Conservation (phyloP, 1,140 invertebrate genomes). For the Cryptotermes secundus region DNA sequence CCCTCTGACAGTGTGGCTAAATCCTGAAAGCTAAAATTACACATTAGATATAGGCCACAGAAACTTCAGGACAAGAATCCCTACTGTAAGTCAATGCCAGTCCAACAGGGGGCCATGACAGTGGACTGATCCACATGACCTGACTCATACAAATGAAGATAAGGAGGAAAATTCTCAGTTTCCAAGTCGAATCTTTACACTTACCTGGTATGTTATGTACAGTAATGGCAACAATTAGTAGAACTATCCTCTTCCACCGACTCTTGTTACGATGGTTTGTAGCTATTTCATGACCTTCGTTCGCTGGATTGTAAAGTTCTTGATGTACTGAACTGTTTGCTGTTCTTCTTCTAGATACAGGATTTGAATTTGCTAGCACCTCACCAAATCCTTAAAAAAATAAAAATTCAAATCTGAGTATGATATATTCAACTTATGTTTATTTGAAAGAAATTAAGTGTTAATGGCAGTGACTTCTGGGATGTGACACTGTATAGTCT, state of each 20-base stretch:
- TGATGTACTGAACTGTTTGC: neutral
- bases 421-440: neutral
- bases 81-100: too few relatives aligned
- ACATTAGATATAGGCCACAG: too few relatives aligned
- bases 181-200: neutral
- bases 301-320: neutral
- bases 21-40: too few relatives aligned
- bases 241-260: conserved; percentile 90
- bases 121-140: too few relatives aligned
- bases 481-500: too few relatives aligned
- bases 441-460: too few relatives aligned
- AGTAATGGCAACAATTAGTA: conserved; percentile 95
- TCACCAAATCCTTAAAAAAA: conserved; percentile 26
- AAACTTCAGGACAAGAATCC: too few relatives aligned
- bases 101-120: too few relatives aligned
- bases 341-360: conserved; percentile 30
- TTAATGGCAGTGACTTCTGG: too few relatives aligned
- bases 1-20: too few relatives aligned
- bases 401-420: neutral
- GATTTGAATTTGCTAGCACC: neutral
- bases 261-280: neutral
- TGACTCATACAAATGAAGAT: too few relatives aligned
- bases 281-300: neutral
- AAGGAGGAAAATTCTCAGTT: too few relatives aligned
- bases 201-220: conserved; percentile 71